phyloP scores from a whole-genome alignment of 92 coral and sea anemone genomes.

The Epizoanthus illoricatus region DNA sequence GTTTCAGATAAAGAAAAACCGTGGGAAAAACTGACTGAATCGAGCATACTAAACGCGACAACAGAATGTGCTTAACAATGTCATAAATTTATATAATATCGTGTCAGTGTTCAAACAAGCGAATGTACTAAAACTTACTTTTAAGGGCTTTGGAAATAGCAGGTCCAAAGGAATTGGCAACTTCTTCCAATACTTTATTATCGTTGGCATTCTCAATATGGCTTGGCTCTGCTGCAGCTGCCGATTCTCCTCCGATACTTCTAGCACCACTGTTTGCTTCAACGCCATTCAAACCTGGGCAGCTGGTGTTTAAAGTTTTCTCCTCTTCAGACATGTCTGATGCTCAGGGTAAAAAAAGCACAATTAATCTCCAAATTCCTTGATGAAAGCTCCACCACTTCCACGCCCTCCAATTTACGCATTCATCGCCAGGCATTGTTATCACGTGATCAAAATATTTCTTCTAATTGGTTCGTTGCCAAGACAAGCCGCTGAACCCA shows the following conservation, averaged over 20 bases:
- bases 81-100: background rate
- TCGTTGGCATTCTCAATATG: background rate
- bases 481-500: slow-evolving; percentile 7
- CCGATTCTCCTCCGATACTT: background rate
- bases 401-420: background rate
- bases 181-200: background rate
- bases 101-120: slow-evolving; percentile 11
- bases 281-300: background rate
- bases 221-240: background rate
- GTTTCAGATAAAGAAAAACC: background rate
- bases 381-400: background rate
- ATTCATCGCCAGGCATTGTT: background rate
- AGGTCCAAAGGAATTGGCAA: slow-evolving; percentile 39
- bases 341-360: background rate
- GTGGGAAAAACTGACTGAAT: background rate
- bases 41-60: no score
- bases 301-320: background rate
- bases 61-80: no score
- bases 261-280: slow-evolving; percentile 5
- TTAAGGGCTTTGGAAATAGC: slow-evolving; percentile 42
- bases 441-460: slow-evolving; percentile 2
- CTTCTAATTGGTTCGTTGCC: background rate
- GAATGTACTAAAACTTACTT: slow-evolving; percentile 38
- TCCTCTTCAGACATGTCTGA: slow-evolving; percentile 5
- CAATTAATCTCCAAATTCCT: background rate